Percentiles rank a stretch among this genome's conserved stretches.
phyloP scores from a whole-genome alignment of 2,797 vertebrate species.

The Distichodus sexfasciatus region DNA sequence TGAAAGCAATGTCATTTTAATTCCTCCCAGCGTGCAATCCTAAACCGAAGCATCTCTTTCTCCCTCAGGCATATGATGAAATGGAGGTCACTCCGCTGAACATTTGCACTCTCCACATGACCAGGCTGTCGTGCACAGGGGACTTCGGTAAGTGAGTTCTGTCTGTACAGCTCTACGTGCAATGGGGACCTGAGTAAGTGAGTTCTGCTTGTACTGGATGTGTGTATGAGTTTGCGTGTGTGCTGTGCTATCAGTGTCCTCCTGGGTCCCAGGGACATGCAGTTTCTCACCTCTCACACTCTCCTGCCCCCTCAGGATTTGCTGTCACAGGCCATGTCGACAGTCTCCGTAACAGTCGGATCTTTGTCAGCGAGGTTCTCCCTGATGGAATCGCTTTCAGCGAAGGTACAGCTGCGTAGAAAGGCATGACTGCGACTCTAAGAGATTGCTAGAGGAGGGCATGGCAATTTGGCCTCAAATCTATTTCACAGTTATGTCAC shows the following conservation, averaged over 20 bases:
- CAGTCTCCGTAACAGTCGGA: conserved; percentile 59
- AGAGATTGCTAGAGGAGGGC: too few species aligned
- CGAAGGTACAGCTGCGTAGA: conserved; percentile 74
- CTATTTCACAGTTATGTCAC: too few species aligned
- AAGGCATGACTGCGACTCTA: too few species aligned
- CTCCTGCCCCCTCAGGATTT: conserved; percentile 33
- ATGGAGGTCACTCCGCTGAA: conserved; percentile 61
- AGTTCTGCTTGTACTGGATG: not conserved
- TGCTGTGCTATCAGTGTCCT: not conserved
- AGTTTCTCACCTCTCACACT: not conserved
- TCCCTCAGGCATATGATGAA: conserved; percentile 57
- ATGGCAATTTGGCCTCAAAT: too few species aligned
- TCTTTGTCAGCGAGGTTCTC: conserved; percentile 84
- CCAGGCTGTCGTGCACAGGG: conserved; percentile 25
- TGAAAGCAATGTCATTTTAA: too few species aligned
- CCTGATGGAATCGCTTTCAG: conserved; percentile 77
- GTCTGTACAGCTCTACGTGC: not conserved
- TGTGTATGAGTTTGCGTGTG: not conserved
- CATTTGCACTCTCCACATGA: conserved; percentile 55
- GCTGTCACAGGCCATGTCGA: conserved; percentile 42
- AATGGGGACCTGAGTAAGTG: conserved; percentile 64
- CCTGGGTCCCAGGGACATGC: not conserved
- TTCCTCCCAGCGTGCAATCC: too few species aligned
- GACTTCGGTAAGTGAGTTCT: conserved; percentile 65
- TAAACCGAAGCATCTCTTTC: conserved; percentile 78